Base-by-base conservation (phyloP, 2,797 vertebrate species). In the Anguilla obscura region DNA sequence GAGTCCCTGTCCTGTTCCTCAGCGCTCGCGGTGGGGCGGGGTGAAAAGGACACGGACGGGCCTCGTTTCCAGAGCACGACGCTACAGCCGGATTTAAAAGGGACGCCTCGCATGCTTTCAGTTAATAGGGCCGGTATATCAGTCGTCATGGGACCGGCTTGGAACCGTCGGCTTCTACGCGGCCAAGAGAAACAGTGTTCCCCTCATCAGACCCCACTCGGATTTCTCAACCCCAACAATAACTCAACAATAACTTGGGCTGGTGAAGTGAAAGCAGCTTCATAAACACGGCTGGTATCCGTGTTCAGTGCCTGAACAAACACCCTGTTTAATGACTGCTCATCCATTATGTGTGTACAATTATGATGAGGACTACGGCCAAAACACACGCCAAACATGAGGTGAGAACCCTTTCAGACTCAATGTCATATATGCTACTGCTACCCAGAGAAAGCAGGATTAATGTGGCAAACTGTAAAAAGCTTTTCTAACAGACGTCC, bases 401-500 rank as follows among this genome's bases (percentile, higher is more conserved):
- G 7, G 14, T 14, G 3, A 48, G 21, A 82, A 80, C 76, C 14
- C 76, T 48, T 45, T 45, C 33, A 80, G 71, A 18, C 30, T 76
- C 27, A 0, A 36, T 33, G 71, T 36, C 71, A 36, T 76, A 76
- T 4, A 71, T 52, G 50, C 58, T 27, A 27, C 5, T 69, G 63
- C 45, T 24, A 82, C 10, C 45, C 40, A n/a, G 18, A 48, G 45
- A 50, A 48, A 48, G 21, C 79, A 82, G n/a, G n/a, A 21, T 14
- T 16, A 80, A 74, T 30, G 9, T 36, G 30, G 30, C 30, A 84
- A 16, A 0, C 88, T 90, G 90, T 90, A 90, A 82, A 52, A 91
- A 86, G 85, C 89, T 92, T 88, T 92, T 88, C 89, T 90, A 10
- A 12, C 63, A 83, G 89, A 90, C 89, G 58, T 80, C 36, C 84